Evolutionary conservation across 1,140 invertebrate genomes (phyloP), one percentile per base, ranked within the genome.

Genomic region (Leptopilina clavipes): DNA sequence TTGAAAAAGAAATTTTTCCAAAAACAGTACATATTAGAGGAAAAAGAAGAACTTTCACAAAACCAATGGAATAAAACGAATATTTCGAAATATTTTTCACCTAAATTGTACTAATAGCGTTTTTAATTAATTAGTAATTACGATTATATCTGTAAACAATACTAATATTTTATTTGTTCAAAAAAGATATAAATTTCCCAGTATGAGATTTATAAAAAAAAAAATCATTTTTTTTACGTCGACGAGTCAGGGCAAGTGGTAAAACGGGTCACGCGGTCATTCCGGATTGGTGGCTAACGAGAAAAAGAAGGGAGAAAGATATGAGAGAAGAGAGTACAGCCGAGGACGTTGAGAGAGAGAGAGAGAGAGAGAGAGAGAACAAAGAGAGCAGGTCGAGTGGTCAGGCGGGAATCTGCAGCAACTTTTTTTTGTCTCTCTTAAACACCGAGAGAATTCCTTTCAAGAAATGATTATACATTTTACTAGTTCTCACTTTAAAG

Each of bases 201-300:
- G n/a, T n/a, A n/a, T n/a, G n/a, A n/a, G n/a, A n/a, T n/a, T n/a
- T n/a, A n/a, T n/a, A n/a, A n/a, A n/a, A n/a, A n/a, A n/a, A n/a
- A n/a, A n/a, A n/a, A n/a, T n/a, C n/a, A n/a, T n/a, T n/a, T n/a
- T n/a, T n/a, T n/a, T n/a, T n/a, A n/a, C n/a, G n/a, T n/a, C n/a
- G n/a, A n/a, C n/a, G n/a, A n/a, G n/a, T n/a, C n/a, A n/a, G n/a
- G n/a, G n/a, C 25, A 72, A 79, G 43, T 78, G 73, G 75, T 56
- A 70, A 84, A 83, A 81, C 79, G 76, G 81, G 80, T 84, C 81
- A 84, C 79, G 80, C 79, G 79, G 81, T 83, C 81, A 82, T 83
- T 81, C 74, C 72, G 76, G 76, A 82, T 73, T 79, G 72, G 71
- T 76, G 65, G 73, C 73, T 77, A 40, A 56, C 73, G 70, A 78